Percentiles rank a stretch among this genome's conserved stretches.
Evolutionary conservation across 2,888 invertebrate genomes (phyloP).

Genomic region (Folsomia candida): DNA sequence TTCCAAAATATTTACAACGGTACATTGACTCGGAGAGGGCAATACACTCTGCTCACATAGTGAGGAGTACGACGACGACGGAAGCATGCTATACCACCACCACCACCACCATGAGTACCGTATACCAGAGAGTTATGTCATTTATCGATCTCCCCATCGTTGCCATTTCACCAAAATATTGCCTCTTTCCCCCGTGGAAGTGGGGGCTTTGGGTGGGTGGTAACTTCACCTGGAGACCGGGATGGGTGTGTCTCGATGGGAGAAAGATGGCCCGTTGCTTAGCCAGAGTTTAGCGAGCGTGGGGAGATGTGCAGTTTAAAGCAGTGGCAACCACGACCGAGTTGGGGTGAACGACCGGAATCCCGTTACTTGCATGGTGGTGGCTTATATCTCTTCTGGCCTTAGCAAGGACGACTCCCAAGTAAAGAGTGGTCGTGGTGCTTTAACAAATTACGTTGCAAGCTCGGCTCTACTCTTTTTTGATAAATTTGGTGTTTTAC

Average conservation of each 20-base stretch:
- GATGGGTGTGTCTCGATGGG: neutral
- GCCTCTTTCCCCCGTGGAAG: neutral
- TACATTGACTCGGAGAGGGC: constrained; percentile 20
- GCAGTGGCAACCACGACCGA: constrained; percentile 18
- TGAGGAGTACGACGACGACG: neutral
- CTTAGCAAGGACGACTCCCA: constrained; percentile 46
- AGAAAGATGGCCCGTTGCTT: neutral
- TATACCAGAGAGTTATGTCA: constrained; percentile 44
- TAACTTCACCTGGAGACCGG: no score
- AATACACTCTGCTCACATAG: constrained; percentile 22
- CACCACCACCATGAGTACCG: neutral
- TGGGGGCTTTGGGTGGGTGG: neutral
- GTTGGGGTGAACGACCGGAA: constrained; percentile 42
- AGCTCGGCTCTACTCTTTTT: no score
- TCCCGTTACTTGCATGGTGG: constrained; percentile 39
- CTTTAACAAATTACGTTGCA: no score
- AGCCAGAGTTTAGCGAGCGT: neutral
- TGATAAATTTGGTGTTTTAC: no score
- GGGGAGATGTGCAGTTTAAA: constrained; percentile 26
- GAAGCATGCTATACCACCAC: neutral
- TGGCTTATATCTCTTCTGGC: constrained; percentile 37
- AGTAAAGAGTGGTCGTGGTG: no score
- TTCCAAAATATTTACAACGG: constrained; percentile 21
- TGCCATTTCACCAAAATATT: constrained; percentile 27
- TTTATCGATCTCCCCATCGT: constrained; percentile 40